Percentiles rank a stretch among this genome's conserved stretches.
phyloP scores from a whole-genome alignment of 2,113 vertebrate species.

The Gallinago undulata region DNA sequence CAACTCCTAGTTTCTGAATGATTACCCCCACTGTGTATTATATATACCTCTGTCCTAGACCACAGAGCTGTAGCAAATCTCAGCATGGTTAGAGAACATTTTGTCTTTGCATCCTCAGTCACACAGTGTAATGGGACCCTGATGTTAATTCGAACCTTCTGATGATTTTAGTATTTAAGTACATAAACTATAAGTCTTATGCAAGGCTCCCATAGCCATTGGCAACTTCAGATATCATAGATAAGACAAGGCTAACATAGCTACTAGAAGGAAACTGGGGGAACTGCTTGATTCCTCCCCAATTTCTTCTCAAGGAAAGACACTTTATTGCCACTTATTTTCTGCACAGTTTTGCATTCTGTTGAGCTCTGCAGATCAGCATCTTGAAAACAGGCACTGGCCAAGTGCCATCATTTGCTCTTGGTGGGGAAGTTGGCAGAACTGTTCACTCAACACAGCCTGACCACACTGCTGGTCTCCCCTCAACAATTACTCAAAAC shows the following conservation, averaged over 20 bases:
- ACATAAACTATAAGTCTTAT: background rate
- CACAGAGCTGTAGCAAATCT: background rate
- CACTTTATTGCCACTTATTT: background rate
- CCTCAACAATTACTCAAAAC: background rate
- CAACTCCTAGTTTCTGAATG: background rate
- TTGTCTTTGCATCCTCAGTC: background rate
- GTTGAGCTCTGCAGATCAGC: background rate
- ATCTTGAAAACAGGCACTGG: background rate
- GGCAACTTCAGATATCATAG: background rate
- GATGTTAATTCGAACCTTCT: background rate
- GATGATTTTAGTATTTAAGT: background rate
- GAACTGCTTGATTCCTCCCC: background rate
- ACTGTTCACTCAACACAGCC: background rate
- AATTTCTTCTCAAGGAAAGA: background rate
- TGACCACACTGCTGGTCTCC: background rate
- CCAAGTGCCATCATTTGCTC: accelerated
- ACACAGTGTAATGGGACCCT: accelerated
- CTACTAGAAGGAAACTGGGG: background rate
- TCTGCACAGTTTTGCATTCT: background rate
- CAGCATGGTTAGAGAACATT: background rate
- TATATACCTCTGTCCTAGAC: background rate
- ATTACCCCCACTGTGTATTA: background rate
- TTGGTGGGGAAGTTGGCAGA: background rate
- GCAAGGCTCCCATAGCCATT: background rate
- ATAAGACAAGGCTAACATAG: background rate